Evolutionary conservation across 2,797 vertebrate genomes (phyloP).

Genomic region (Pipistrellus pygmaeus): DNA sequence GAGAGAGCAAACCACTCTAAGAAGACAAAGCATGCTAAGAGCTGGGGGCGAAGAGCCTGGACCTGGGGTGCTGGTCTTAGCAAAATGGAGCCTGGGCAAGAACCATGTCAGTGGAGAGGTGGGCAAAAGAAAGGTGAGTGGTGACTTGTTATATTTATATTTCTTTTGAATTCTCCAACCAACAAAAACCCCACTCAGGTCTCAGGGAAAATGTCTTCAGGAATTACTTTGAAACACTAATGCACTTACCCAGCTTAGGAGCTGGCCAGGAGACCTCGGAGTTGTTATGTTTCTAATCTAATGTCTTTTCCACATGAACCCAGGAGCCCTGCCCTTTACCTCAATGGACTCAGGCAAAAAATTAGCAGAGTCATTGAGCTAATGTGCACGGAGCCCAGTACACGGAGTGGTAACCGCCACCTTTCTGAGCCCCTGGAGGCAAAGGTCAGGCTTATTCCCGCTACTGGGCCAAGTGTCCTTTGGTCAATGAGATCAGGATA

Average conservation of each 20-base stretch:
- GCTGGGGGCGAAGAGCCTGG: accelerated
- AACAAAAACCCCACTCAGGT: not conserved
- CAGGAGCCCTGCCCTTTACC: not conserved
- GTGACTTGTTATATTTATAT: accelerated
- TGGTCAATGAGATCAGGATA: not conserved
- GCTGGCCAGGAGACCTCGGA: accelerated
- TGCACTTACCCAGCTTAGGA: accelerated
- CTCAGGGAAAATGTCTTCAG: not conserved
- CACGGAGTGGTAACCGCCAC: not conserved
- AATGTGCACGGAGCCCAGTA: not conserved
- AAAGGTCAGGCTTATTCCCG: not conserved
- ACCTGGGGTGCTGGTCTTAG: accelerated
- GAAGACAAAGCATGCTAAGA: accelerated
- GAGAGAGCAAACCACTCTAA: not conserved
- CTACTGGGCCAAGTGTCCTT: not conserved
- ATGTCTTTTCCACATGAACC: not conserved
- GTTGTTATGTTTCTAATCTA: not conserved
- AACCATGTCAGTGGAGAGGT: not conserved
- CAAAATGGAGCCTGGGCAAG: accelerated
- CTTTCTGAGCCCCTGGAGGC: not conserved
- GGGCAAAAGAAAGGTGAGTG: too few species aligned
- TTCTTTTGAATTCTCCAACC: not conserved
- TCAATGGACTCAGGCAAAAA: not conserved
- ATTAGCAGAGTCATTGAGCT: not conserved
- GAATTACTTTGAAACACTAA: not conserved